Evolutionary conservation across 2,113 vertebrate genomes (phyloP), one percentile per base, ranked within the genome.

Genomic region (Chloebia gouldiae): DNA sequence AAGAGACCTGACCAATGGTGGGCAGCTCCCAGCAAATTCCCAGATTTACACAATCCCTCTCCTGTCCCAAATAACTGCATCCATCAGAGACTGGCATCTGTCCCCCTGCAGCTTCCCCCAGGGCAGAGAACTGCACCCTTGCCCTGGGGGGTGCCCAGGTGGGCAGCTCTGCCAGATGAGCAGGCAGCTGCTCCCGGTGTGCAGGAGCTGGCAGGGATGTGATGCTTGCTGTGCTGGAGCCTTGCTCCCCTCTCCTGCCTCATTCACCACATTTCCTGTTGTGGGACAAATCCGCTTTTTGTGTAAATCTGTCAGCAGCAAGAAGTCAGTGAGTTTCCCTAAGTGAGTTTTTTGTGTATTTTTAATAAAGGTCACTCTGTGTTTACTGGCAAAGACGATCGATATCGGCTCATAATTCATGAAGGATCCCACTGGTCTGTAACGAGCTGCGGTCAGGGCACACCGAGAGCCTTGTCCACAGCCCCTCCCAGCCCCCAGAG

Each of bases 361-460:
- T 97, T 97, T 96, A 91, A 97, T 96, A 96, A 97, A 97, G 96
- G 95, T 93, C 95, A 86, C 84, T 86, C 83, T 28, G 75, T 95
- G 88, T 86, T 97, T 97, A 91, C 97, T 39, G 95, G 96, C 95
- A 97, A 54, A 92, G 88, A 65, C 42, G 37, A 96, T 97, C 97
- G 18, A 97, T 97, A 88, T 1, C 1, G 30, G 79, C 90, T 97
- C 93, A 96, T 97, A 93, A 97, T 95, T 97, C 93, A 97, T 96
- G 77, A 91, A 80, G 86, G 88, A 96, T 96, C 90, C 83, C 90
- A 86, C 77, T 75, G 75, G 45, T 83, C 90, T 78, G 65, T 66
- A 95, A 92, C 4, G 8, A 82, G 82, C 88, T 33, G 80, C 0
- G 25, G 70, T 35, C 14, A 2, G 90, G 92, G 84, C 72, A 40